phyloP scores from a whole-genome alignment of 2,113 vertebrate genomes.

The Drymodes brunneopygia region DNA sequence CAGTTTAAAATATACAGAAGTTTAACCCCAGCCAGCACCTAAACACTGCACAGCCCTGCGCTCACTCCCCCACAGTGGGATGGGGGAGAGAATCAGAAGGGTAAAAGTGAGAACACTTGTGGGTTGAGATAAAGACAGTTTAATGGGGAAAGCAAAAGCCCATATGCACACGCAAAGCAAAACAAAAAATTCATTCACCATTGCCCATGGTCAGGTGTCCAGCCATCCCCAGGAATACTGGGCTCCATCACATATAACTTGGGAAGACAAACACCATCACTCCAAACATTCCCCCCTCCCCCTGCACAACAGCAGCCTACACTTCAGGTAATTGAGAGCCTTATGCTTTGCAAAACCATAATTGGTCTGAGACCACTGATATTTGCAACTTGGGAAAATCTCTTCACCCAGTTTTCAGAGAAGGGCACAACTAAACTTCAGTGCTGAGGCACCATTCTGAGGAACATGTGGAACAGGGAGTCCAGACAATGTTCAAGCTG shows the following conservation, averaged over 20 bases:
- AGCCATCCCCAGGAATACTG: accelerated
- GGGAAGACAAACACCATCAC: neutral
- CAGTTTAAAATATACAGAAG: neutral
- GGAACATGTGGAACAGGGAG: neutral
- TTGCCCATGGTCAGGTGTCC: neutral
- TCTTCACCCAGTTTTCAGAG: neutral
- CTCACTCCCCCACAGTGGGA: neutral
- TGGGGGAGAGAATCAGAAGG: neutral
- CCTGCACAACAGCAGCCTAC: neutral
- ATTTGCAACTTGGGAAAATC: neutral
- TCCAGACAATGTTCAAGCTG: neutral
- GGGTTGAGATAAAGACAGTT: neutral
- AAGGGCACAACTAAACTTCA: neutral
- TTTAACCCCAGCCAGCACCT: neutral
- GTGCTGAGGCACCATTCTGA: neutral
- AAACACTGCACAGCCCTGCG: neutral
- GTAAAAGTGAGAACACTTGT: neutral
- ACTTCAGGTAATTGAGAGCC: neutral
- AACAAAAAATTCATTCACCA: neutral
- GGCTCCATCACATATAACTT: neutral
- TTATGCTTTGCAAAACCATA: neutral
- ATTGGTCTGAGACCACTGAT: neutral
- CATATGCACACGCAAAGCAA: neutral
- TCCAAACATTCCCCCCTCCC: neutral
- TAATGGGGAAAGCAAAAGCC: neutral